Base-by-base conservation (phyloP, 2,797 vertebrate species). In the Falco peregrinus region DNA sequence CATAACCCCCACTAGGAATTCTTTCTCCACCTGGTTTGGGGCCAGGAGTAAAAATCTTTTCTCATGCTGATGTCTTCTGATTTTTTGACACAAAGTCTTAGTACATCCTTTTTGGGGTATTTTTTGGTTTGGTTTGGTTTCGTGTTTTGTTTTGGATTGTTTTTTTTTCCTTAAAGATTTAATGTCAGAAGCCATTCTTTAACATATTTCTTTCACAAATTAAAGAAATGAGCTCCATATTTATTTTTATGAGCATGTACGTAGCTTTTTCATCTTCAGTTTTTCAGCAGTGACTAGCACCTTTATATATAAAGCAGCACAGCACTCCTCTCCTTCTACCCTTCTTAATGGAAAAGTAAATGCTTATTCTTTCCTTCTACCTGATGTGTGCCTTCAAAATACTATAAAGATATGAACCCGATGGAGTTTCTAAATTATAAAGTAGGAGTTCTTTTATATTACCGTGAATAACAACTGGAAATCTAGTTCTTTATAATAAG, bases 361-460 rank as follows among this genome's bases (percentile, higher is more conserved):
- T 95, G 94, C 93, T 95, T 96, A 93, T 96, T 96, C 93, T 97
- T 93, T 79, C 84, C 81, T 96, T 92, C 80, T 91, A 86, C 91
- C 81, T 96, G 94, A 94, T 97, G 78, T 89, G 96, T 95, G 85
- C 68, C 78, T 97, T 93, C 94, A 89, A 96, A 95, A 96, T 90
- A 60, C 95, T 90, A 87, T 93, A 95, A 96, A 97, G 94, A 97
- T 97, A 96, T 84, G 93, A 97, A 95, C 95, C 54, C 18, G 19
- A 92, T 92, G 91, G 96, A 97, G 93, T 96, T 95, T 91, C 96
- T 97, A 97, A 97, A 97, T 97, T 97, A 97, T 97, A 96, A 97
- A 97, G 89, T 83, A 93, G 47, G 91, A 95, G 83, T 87, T 92
- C 93, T 94, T 96, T 95, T 89, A 74, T 96, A 93, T 97, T 97